Evolutionary conservation across 1,140 invertebrate genomes (phyloP), one percentile per base, ranked within the genome.

Genomic region (Drosophila setifemur): DNA sequence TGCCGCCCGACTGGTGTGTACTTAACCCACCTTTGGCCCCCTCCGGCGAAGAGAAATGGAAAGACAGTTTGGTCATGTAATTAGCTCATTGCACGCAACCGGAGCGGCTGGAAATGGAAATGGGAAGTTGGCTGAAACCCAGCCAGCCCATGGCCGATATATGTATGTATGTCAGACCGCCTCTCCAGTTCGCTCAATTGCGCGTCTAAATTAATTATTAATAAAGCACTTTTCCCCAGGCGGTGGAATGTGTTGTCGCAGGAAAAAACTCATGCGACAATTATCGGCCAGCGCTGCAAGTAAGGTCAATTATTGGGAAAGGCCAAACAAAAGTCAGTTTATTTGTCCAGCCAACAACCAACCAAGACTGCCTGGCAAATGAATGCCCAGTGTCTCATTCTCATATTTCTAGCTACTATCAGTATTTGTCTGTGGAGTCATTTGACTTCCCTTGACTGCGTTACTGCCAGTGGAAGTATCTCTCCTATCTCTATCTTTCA

Each of bases 11-110:
- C 25, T 12, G 29, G 28, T 42, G 50, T 42, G 33, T 64, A 64
- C 61, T 64, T 64, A 64, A 50, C 18, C 47, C 35, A 64, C 67
- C 43, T 31, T 31, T 12, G 14, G 21, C 49, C 31, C 45, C 52
- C 29, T 55, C 57, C 39, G 31, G 29, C 19, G 37, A 40, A 48
- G 40, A 31, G 44, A 76, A 82, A 77, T 69, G 61, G 78, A 82
- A 83, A 83, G 73, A 83, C 78, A 74, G 67, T 78, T 78, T 78
- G 54, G 79, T 43, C 70, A 74, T 78, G 50, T 83, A 83, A 83
- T 83, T 83, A 78, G 48, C 40, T 42, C 35, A 23, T 42, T 55
- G 73, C 66, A 70, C 66, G 67, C 67, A 71, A 70, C 28, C 39
- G 25, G n/a, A 23, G 11, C 6, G 11, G n/a, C n/a, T n/a, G n/a